Evolutionary conservation across 2,888 invertebrate species (phyloP), one percentile per base, ranked within the genome.

Genomic region (Ischnura elegans): DNA sequence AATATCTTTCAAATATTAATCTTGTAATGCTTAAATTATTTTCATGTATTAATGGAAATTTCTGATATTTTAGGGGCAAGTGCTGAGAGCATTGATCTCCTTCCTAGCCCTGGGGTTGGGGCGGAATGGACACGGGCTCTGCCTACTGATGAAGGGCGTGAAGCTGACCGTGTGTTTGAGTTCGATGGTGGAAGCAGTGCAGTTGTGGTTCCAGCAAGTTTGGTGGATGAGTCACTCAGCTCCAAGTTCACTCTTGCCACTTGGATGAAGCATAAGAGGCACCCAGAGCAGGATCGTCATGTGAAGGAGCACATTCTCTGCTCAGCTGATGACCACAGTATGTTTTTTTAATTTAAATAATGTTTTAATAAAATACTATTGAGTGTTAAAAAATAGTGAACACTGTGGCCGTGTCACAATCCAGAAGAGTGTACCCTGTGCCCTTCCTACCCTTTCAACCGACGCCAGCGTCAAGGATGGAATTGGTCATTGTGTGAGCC

Each of bases 261-360:
- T 19, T 99, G 99, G 98, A 98, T 99, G 97, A 97, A 99, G 93
- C 99, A 99, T 96, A 98, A 98, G 85, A 97, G 98, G 25, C 97
- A 98, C 85, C 97, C 97, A 0, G 97, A 97, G 36, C 97, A 97
- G 94, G 98, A 99, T 96, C 98, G 98, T 95, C 99, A 98, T 95
- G 97, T 97, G 94, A 99, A 99, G 96, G 99, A 99, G 95, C 99
- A 99, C 95, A 98, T 99, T 95, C 96, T 99, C 87, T 99, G 99
- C 96, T 98, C 98, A 95, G 99, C 99, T 46, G 99, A 99, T 96
- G 99, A 99, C 95, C 99, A 99, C 96, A 99, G 99, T 99, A 98
- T 97, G 66, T 93, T 29, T 86, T 76, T 36, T 36, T 76, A 1
- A 36, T 36, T 36, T 51, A 51, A n/a, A 5, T 51, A 51, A 51